Conservation (phyloP, 2,113 vertebrate species). For the Antidorcas marsupialis region DNA sequence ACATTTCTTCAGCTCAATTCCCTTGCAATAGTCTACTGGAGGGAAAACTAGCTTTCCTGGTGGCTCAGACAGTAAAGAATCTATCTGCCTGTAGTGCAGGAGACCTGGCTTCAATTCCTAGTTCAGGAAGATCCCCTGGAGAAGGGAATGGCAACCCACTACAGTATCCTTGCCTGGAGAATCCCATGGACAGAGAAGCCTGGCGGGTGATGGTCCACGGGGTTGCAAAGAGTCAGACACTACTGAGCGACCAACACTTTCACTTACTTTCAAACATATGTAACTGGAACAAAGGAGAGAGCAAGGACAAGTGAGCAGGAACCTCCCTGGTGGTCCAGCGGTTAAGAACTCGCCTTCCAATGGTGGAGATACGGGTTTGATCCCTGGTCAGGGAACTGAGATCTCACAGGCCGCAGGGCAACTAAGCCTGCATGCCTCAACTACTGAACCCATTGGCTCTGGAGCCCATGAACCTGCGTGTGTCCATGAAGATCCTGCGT, state of each 20-base stretch:
- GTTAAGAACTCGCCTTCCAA: neutral
- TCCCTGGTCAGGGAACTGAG: neutral
- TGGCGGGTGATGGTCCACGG: rapidly evolving
- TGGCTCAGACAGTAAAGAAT: neutral
- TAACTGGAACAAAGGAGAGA: neutral
- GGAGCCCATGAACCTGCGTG: neutral
- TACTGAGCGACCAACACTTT: neutral
- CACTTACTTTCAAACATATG: neutral
- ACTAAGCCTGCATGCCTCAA: neutral
- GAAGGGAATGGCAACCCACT: neutral
- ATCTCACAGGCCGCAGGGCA: neutral
- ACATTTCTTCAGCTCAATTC: neutral
- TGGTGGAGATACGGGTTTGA: neutral
- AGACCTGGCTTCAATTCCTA: neutral
- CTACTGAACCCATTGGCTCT: neutral
- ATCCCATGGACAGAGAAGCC: neutral
- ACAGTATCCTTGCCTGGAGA: neutral
- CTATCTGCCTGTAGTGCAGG: neutral
- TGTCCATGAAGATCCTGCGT: neutral
- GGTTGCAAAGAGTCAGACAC: neutral
- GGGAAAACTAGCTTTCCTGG: neutral
- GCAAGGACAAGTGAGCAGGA: rapidly evolving
- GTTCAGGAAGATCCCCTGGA: neutral
- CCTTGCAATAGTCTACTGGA: neutral
- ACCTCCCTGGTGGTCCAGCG: neutral